Evolutionary conservation across 2,888 invertebrate species (phyloP), one percentile per base, ranked within the genome.

Genomic region (Falcaria lacertinaria): DNA sequence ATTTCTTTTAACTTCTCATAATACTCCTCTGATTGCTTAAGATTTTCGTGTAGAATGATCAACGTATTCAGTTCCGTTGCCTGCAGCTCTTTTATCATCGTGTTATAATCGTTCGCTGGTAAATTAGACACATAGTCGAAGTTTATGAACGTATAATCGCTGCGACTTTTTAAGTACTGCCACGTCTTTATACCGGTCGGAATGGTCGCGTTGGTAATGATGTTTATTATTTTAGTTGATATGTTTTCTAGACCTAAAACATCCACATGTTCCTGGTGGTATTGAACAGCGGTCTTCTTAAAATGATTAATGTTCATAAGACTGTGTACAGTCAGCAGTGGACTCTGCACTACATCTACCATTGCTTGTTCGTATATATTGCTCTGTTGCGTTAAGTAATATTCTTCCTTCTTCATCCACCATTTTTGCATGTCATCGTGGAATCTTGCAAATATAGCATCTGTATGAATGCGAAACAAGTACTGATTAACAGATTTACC

Each of bases 381-480:
- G 40, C 57, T 61, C 7, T 39, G 45, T 41, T 57, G 60, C 6
- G 59, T 66, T 22, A 71, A 44, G 37, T 71, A 72, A 3, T 49
- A 47, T 0, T 59, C 61, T 32, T 60, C 49, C 0, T 55, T 54
- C 35, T 49, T 44, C 53, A 69, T 64, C 73, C 73, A 73, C 73
- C 73, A 73, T 45, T 70, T 70, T 51, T 69, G 69, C 44, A 73
- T 58, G 51, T 67, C 61, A n/a, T 70, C 69, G 42, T 73, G 73
- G 42, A 64, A 66, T 45, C 63, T 56, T 11, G 70, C 50, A 44
- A 62, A 73, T 39, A 71, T 70, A 4, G 70, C 68, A 42, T 73
- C 71, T 0, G 69, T 60, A 44, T 71, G 67, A 39, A 70, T 64
- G 33, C 56, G 51, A 25, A 70, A 64, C 3, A 59, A 42, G 22